Percentiles rank a stretch among this genome's conserved stretches.
phyloP scores from a whole-genome alignment of 2,888 invertebrate genomes.

The Diarsia dahlii region DNA sequence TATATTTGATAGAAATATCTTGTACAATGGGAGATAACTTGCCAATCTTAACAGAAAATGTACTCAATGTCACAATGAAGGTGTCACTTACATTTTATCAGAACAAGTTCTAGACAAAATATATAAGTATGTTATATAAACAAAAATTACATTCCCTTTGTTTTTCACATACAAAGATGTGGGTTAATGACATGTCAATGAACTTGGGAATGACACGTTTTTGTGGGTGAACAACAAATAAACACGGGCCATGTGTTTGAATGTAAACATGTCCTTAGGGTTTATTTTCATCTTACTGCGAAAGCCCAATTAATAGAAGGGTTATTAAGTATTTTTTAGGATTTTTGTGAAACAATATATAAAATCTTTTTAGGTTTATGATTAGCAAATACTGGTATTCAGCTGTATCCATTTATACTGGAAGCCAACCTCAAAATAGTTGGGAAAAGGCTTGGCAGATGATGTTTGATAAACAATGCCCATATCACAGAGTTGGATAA shows the following conservation, averaged over 20 bases:
- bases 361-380: neutral
- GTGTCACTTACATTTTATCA: conserved; percentile 5
- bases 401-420: no score
- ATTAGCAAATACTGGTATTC: neutral
- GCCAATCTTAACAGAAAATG: neutral
- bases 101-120: conserved; percentile 38
- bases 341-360: neutral
- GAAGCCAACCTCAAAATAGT: no score
- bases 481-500: neutral
- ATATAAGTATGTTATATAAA: conserved; percentile 50
- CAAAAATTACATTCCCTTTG: conserved; percentile 43
- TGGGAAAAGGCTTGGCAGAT: no score
- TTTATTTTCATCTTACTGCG: neutral
- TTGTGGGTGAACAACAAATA: conserved; percentile 39
- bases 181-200: conserved; percentile 77
- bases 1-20: neutral
- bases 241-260: conserved; percentile 14
- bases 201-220: conserved; percentile 64
- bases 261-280: conserved; percentile 24
- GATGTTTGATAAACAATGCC: no score
- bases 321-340: neutral
- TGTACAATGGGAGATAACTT: neutral
- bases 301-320: no score
- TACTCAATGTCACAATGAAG: conserved; percentile 4
- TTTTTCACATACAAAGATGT: conserved; percentile 55